Evolutionary conservation across 37 sponge, comb jelly and placozoan genomes (phyloP).

Genomic region (Haliclona indistincta): DNA sequence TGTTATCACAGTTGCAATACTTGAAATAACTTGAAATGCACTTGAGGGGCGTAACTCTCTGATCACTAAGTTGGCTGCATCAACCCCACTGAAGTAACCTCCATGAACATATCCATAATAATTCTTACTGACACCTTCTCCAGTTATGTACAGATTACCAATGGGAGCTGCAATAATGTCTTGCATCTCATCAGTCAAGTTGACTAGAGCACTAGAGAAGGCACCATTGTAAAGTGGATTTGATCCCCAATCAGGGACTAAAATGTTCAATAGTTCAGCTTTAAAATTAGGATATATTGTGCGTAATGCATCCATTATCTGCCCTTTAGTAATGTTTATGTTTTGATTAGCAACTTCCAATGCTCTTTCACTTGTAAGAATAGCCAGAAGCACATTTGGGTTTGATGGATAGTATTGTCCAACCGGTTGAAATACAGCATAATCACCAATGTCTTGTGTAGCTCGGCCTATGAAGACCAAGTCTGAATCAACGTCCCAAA

Average conservation of each 20-base stretch:
- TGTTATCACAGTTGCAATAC: too few species aligned
- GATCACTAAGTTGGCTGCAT: too few species aligned
- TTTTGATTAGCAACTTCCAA: background rate
- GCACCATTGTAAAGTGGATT: slow-evolving; percentile 23
- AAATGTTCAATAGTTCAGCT: background rate
- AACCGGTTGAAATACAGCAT: slow-evolving; percentile 27
- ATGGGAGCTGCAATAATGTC: background rate
- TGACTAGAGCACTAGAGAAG: too few species aligned
- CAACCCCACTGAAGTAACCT: slow-evolving; percentile 12
- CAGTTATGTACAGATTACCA: slow-evolving; percentile 16
- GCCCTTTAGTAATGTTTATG: background rate
- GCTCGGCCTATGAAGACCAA: slow-evolving; percentile 19
- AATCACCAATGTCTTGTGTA: slow-evolving; percentile 15
- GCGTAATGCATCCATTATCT: background rate
- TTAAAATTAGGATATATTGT: background rate
- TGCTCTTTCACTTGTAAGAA: slow-evolving; percentile 1
- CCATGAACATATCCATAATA: slow-evolving; percentile 33
- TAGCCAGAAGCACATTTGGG: slow-evolving; percentile 17
- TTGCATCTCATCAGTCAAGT: background rate
- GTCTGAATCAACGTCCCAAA: slow-evolving; percentile 28
- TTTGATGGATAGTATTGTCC: slow-evolving; percentile 20
- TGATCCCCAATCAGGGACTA: slow-evolving; percentile 17
- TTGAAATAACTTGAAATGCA: too few species aligned
- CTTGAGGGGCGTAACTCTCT: too few species aligned
- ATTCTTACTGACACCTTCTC: slow-evolving; percentile 10